Conservation (phyloP, 2,797 vertebrate species). For the Pseudochirops cupreus region DNA sequence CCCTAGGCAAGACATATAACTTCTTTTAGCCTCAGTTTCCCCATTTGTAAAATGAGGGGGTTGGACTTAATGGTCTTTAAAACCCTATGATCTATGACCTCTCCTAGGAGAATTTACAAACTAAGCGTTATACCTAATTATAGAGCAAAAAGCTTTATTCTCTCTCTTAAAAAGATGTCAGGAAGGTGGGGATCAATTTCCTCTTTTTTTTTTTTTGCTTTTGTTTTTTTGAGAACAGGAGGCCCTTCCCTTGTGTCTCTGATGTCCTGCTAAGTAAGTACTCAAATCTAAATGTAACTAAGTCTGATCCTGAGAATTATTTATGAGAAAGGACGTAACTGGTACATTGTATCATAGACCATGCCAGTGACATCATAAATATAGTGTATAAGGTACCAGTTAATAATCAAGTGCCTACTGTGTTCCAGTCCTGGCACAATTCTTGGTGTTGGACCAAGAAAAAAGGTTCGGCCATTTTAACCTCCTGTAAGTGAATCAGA, state of each 20-base stretch:
- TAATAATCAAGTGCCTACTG: not conserved
- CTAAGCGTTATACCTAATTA: not conserved
- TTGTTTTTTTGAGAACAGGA: conserved; percentile 8
- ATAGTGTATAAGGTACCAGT: not conserved
- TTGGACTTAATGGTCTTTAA: not conserved
- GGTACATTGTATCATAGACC: not conserved
- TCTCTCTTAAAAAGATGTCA: conserved; percentile 3
- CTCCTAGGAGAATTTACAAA: not conserved
- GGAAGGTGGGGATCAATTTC: not conserved
- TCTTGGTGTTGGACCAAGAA: not conserved
- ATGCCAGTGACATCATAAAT: conserved; percentile 24
- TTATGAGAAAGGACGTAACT: conserved; percentile 21
- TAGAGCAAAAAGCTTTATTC: not conserved
- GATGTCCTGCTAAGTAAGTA: conserved; percentile 46
- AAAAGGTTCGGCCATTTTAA: not conserved
- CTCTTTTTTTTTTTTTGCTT: not conserved
- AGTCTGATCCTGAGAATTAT: not conserved
- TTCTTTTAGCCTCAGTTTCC: not conserved
- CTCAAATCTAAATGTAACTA: not conserved
- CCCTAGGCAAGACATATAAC: not conserved
- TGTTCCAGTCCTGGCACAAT: not conserved
- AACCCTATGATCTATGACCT: not conserved
- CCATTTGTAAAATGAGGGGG: not conserved
- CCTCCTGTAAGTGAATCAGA: not conserved
- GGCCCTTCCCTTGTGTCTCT: conserved; percentile 37